These are phyloP conservation scores for Discoglossus pictus DNA, from an alignment of 2,797 vertebrate species.

Conservation along the genomic window DNA sequence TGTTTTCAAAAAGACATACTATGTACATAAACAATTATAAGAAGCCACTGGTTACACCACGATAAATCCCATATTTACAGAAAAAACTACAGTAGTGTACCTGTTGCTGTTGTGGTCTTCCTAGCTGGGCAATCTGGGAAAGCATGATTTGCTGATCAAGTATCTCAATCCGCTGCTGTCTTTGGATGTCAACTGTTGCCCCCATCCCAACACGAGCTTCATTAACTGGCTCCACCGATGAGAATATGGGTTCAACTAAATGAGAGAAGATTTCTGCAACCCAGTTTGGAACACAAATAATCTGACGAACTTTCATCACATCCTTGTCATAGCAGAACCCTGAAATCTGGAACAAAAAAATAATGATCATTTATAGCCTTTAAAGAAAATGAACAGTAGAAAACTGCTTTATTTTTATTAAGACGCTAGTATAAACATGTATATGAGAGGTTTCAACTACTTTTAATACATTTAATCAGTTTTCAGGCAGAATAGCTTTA, in stretches of 20 bases:
- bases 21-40: neutral
- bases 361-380: too few species aligned
- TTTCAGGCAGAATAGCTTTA: too few species aligned
- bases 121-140: conserved; percentile 86
- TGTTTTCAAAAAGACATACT: too few species aligned
- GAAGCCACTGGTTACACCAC: neutral
- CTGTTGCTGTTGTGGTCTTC: conserved; percentile 78
- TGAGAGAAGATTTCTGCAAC: conserved; percentile 76
- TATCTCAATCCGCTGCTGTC: conserved; percentile 91
- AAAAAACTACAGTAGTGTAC: conserved; percentile 51
- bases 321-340: conserved; percentile 82
- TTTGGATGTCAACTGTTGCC: conserved; percentile 94
- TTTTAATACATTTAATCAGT: too few species aligned
- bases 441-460: too few species aligned
- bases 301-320: conserved; percentile 74
- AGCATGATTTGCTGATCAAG: conserved; percentile 90
- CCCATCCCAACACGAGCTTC: conserved; percentile 92
- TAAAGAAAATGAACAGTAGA: too few species aligned
- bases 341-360: conserved; percentile 75
- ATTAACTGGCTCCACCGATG: conserved; percentile 77
- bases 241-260: conserved; percentile 85
- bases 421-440: too few species aligned
- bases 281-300: conserved; percentile 81
- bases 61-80: too few species aligned
- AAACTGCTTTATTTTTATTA: too few species aligned